A percentile compares a stretch with the other conserved stretches of the same genome.
phyloP scores from a whole-genome alignment of 2,797 vertebrate species.

The Potorous gilbertii region DNA sequence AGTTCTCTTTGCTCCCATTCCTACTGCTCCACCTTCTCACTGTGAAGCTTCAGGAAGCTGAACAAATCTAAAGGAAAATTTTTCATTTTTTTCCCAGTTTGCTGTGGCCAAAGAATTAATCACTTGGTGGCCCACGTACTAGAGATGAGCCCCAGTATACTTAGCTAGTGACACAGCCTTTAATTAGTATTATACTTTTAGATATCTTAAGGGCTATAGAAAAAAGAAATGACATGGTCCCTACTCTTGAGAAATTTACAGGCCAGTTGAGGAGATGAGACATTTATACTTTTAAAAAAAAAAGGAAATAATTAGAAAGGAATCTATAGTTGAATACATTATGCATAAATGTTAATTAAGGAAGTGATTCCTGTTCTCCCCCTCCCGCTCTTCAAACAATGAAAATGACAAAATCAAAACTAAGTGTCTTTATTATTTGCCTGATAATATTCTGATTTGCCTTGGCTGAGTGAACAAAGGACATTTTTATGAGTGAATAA shows the following conservation, averaged over 20 bases:
- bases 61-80: too few relatives aligned
- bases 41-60: neutral
- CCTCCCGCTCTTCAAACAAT: neutral
- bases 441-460: neutral
- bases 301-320: neutral
- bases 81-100: neutral
- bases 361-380: neutral
- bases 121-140: neutral
- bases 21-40: neutral
- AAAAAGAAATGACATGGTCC: neutral
- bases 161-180: neutral
- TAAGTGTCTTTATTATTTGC: neutral
- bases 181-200: neutral
- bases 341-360: neutral
- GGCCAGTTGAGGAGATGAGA: neutral
- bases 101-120: neutral
- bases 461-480: neutral
- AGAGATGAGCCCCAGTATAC: neutral
- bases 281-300: neutral
- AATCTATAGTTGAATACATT: neutral
- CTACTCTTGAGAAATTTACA: neutral
- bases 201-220: neutral
- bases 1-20: neutral
- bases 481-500: neutral
- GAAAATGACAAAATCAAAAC: constrained; percentile 10